phyloP scores from a whole-genome alignment of 2,113 vertebrate genomes.

The Microcebus ravelobensis region DNA sequence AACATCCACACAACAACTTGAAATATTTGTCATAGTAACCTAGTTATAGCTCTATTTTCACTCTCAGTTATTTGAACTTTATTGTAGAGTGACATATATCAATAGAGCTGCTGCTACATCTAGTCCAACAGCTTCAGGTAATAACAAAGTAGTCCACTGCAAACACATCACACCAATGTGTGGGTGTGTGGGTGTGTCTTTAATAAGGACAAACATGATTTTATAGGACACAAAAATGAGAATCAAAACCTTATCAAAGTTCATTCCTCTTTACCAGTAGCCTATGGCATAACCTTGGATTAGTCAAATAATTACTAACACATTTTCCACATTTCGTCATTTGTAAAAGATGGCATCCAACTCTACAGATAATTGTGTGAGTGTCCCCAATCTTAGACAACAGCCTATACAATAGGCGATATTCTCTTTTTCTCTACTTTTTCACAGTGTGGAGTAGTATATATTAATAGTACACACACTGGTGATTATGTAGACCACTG shows the following conservation, averaged over 20 bases:
- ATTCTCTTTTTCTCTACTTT: neutral
- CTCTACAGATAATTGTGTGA: neutral
- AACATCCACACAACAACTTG: neutral
- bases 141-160: neutral
- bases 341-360: neutral
- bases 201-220: neutral
- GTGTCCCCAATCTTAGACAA: neutral
- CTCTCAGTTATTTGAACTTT: constrained; percentile 37
- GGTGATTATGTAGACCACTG: neutral
- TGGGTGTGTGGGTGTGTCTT: neutral
- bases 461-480: neutral
- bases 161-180: neutral
- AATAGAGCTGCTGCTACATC: neutral
- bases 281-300: neutral
- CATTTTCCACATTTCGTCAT: neutral
- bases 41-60: constrained; percentile 15
- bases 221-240: neutral
- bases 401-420: neutral
- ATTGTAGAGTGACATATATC: neutral
- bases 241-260: neutral
- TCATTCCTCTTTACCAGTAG: neutral
- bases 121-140: neutral
- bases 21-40: constrained; percentile 5
- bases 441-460: neutral
- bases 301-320: neutral